Evolutionary conservation across 2,888 invertebrate genomes (phyloP).

Genomic region (Drosophila austrosaltans): DNA sequence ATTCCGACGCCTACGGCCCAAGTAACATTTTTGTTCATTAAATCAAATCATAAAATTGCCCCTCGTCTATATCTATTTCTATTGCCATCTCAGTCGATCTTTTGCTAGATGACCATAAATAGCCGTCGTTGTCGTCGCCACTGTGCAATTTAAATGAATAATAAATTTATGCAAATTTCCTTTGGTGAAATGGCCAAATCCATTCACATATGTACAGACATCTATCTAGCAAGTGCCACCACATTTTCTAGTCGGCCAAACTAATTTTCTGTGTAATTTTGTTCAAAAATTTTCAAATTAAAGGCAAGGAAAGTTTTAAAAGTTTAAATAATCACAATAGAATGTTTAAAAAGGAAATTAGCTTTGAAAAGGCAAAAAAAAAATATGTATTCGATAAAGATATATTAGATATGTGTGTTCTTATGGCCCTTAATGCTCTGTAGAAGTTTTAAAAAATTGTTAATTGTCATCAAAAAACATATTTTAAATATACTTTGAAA

Average conservation of each 20-base stretch:
- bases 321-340: no score
- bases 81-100: not conserved
- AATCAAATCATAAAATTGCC: slow-evolving; percentile 67
- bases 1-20: slow-evolving; percentile 48
- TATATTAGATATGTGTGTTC: no score
- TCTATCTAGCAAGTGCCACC: slow-evolving; percentile 5
- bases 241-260: slow-evolving; percentile 1
- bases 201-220: not conserved
- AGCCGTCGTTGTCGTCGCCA: slow-evolving; percentile 42
- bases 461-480: no score
- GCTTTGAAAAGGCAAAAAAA: no score
- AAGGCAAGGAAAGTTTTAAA: no score
- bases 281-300: no score
- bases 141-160: slow-evolving; percentile 43
- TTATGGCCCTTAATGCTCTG: no score
- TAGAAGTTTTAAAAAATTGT: no score
- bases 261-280: slow-evolving; percentile 1
- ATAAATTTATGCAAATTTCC: slow-evolving; percentile 46
- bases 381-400: no score
- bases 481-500: no score
- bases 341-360: no score
- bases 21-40: slow-evolving; percentile 68
- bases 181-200: slow-evolving; percentile 50
- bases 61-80: slow-evolving; percentile 22
- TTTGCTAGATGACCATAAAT: slow-evolving; percentile 56